phyloP scores from a whole-genome alignment of 2,888 invertebrate genomes.

The Lasius fuliginosus region DNA sequence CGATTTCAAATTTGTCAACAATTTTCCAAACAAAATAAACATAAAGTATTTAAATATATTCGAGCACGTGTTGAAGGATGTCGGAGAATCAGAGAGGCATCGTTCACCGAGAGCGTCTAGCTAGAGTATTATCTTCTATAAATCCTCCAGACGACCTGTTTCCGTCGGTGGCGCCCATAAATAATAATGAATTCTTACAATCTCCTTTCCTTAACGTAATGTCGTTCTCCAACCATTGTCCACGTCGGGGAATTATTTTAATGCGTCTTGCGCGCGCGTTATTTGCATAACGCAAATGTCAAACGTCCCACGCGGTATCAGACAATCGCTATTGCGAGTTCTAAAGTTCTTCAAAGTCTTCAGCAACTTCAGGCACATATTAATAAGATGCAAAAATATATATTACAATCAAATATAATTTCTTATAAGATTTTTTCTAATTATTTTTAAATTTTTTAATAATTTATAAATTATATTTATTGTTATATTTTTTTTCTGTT shows the following conservation, averaged over 20 bases:
- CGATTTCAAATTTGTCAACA: not conserved
- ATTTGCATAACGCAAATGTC: slow-evolving; percentile 52
- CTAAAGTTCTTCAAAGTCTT: slow-evolving; percentile 4
- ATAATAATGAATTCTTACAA: slow-evolving; percentile 61
- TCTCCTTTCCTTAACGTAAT: slow-evolving; percentile 29
- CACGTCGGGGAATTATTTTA: slow-evolving; percentile 36
- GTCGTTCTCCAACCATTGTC: slow-evolving; percentile 16
- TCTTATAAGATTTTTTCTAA: not conserved
- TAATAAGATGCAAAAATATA: not conserved
- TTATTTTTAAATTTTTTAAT: not conserved
- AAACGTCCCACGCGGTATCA: slow-evolving; percentile 29
- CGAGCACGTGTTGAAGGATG: not conserved
- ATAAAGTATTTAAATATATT: not conserved
- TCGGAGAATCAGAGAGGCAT: not conserved
- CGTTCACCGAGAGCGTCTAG: not conserved
- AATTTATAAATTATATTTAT: not conserved
- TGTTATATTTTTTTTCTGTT: not conserved
- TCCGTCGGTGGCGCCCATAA: slow-evolving; percentile 62
- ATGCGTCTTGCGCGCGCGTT: slow-evolving; percentile 26
- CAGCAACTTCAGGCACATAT: not conserved
- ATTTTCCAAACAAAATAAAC: not conserved
- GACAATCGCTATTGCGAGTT: slow-evolving; percentile 28
- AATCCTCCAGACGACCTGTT: slow-evolving; percentile 60
- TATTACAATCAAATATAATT: not conserved
- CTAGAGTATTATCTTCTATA: slow-evolving; percentile 41